Conservation (phyloP, 2,888 invertebrate genomes). For the Rhagium mordax region DNA sequence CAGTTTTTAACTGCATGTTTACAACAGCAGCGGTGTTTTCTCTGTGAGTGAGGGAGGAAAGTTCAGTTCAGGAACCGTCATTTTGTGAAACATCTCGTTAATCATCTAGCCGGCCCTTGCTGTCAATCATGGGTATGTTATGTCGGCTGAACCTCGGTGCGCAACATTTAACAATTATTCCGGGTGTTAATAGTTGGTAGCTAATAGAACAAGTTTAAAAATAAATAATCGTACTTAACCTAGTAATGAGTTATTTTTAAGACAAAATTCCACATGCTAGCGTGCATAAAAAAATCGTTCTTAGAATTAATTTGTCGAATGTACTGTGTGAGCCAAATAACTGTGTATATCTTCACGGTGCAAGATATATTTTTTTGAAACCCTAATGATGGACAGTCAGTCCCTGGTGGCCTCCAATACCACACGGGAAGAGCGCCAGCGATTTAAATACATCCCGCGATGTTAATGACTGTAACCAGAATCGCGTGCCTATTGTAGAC, state of each 20-base stretch:
- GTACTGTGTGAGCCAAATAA: not conserved
- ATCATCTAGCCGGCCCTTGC: constrained; percentile 68
- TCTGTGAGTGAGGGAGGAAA: constrained; percentile 52
- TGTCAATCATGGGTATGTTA: constrained; percentile 69
- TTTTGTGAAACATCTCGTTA: constrained; percentile 70
- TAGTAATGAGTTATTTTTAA: not conserved
- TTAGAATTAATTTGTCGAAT: not conserved
- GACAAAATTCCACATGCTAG: not conserved
- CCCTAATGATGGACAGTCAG: too few relatives aligned
- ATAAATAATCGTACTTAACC: constrained; percentile 18
- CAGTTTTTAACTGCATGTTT: constrained; percentile 50
- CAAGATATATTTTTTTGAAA: too few relatives aligned
- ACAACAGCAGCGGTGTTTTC: constrained; percentile 51
- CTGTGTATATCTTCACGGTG: too few relatives aligned
- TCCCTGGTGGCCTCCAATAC: too few relatives aligned
- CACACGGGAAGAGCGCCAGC: too few relatives aligned
- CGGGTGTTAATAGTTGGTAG: constrained; percentile 53
- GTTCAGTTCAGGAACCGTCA: constrained; percentile 68
- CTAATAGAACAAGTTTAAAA: constrained; percentile 32
- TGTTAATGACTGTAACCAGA: too few relatives aligned
- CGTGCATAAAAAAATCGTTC: not conserved
- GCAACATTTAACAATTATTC: constrained; percentile 60
- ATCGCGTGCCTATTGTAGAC: too few relatives aligned
- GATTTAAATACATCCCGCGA: too few relatives aligned
- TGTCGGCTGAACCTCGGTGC: constrained; percentile 58